Conservation (phyloP, 2,113 vertebrate genomes). For the Symphodus melops region DNA sequence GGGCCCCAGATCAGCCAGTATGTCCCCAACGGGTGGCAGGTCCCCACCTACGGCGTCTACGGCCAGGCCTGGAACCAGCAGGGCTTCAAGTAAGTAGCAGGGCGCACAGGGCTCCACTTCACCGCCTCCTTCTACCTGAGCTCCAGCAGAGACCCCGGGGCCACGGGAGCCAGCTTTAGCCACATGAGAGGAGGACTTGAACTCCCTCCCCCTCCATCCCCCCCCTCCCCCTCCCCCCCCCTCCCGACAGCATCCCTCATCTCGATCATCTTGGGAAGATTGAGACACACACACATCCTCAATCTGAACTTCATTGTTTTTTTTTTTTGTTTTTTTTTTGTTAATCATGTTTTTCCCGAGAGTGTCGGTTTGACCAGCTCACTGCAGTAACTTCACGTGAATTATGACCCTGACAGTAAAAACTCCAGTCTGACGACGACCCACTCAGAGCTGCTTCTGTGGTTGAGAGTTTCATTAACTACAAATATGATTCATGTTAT, state of each 20-base stretch:
- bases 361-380: conserved; percentile 24
- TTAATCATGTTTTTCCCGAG: conserved; percentile 19
- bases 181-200: conserved; percentile 58
- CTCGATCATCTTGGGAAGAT: conserved; percentile 55
- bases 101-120: conserved; percentile 65
- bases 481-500: conserved; percentile 10
- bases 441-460: no score
- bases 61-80: conserved; percentile 97
- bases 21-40: conserved; percentile 96
- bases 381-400: conserved; percentile 11
- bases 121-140: conserved; percentile 63
- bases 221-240: conserved; percentile 1
- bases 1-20: conserved; percentile 96
- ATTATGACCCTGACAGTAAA: not conserved
- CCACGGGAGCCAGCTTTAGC: conserved; percentile 62
- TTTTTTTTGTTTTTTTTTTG: conserved; percentile 12
- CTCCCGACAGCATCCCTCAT: conserved; percentile 22
- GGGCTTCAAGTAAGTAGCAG: conserved; percentile 92
- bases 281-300: conserved; percentile 22
- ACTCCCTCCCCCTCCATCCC: not conserved
- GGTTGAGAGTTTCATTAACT: not conserved
- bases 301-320: conserved; percentile 48
- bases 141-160: conserved; percentile 47
- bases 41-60: conserved; percentile 94
- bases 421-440: not conserved